Conservation (phyloP, 2,113 vertebrate species). For the Pluvianellus socialis region DNA sequence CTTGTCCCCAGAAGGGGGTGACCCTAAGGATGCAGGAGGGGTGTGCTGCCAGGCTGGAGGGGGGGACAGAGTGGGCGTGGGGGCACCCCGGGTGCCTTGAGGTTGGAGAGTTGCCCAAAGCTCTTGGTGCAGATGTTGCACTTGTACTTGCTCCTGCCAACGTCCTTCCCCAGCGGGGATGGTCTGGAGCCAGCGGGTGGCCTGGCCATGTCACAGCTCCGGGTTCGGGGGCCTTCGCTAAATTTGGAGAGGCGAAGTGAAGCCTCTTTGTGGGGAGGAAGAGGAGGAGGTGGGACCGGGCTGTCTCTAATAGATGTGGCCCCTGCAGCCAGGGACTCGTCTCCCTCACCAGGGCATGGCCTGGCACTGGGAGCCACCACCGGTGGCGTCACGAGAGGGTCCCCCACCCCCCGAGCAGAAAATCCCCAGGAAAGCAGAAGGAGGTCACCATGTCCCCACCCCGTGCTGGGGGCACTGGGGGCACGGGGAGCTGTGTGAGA, state of each 20-base stretch:
- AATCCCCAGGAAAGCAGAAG: not conserved
- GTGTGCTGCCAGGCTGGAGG: not conserved
- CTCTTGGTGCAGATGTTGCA: slow-evolving; percentile 86
- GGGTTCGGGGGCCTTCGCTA: not conserved
- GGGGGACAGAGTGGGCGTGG: fast-evolving
- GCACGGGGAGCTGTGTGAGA: not conserved
- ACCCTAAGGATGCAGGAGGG: not conserved
- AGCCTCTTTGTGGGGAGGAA: not conserved
- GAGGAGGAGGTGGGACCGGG: not conserved
- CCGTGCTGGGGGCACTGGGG: not conserved
- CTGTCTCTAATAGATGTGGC: not conserved
- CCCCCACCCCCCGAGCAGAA: fast-evolving
- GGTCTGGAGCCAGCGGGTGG: not conserved
- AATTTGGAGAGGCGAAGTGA: not conserved
- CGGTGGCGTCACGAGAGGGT: fast-evolving
- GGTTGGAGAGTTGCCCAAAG: slow-evolving; percentile 91
- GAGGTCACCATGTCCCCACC: not conserved
- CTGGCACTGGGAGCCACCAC: too few species aligned
- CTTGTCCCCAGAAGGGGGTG: not conserved
- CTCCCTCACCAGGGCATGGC: not conserved
- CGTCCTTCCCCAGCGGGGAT: slow-evolving; percentile 77
- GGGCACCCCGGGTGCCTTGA: slow-evolving; percentile 77
- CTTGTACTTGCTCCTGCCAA: slow-evolving; percentile 84
- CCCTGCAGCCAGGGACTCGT: fast-evolving
- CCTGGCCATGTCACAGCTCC: slow-evolving; percentile 55